Evolutionary conservation across 2,888 invertebrate species (phyloP).

Genomic region (Quadroppia sp.): DNA sequence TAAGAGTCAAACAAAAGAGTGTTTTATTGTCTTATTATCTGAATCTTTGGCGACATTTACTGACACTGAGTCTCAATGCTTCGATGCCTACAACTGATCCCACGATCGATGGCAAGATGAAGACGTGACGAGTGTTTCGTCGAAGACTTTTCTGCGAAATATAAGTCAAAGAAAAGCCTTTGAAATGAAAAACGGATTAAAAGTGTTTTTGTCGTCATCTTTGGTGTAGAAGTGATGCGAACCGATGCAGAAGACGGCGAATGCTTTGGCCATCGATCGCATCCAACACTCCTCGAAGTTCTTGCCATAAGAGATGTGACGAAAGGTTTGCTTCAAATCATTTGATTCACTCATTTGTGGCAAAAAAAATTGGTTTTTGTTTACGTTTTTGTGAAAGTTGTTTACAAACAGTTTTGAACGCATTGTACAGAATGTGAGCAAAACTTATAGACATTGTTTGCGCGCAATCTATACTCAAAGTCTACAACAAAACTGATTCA

Average conservation of each 20-base stretch:
- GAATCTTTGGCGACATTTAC: conserved; percentile 1
- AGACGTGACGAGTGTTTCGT: background rate
- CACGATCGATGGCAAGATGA: background rate
- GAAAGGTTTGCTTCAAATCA: background rate
- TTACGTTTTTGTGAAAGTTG: too few species aligned
- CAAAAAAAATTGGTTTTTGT: too few species aligned
- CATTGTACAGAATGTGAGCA: too few species aligned
- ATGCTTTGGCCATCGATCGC: background rate
- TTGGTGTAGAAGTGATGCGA: background rate
- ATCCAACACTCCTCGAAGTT: background rate
- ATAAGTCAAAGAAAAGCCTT: background rate
- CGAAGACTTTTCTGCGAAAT: background rate
- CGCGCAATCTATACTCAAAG: too few species aligned
- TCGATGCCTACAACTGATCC: background rate
- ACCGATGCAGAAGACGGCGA: conserved; percentile 14
- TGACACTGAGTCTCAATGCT: background rate
- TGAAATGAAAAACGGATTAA: background rate
- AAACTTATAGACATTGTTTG: too few species aligned
- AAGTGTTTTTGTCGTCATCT: too few species aligned
- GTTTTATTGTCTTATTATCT: too few species aligned
- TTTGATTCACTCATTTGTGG: conserved; percentile 11
- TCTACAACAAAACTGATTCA: too few species aligned
- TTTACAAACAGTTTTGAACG: too few species aligned
- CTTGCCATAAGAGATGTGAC: background rate
- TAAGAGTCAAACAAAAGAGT: too few species aligned